Evolutionary conservation across 2,888 invertebrate genomes (phyloP), one percentile per base, ranked within the genome.

Genomic region (Mesochorus sp.): DNA sequence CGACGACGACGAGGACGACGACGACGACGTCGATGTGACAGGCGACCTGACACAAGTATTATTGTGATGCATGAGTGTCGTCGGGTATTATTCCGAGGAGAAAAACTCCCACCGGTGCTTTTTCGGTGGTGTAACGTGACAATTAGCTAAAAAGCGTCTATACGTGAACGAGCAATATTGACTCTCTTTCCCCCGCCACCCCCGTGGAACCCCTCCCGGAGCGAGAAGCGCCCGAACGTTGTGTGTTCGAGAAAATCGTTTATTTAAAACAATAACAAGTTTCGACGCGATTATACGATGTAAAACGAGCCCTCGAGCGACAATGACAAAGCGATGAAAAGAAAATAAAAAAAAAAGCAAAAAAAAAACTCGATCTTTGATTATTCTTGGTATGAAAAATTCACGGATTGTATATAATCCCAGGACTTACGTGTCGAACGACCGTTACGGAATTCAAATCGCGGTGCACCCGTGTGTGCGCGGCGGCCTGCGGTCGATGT

Each of bases 401-500:
- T 28, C 37, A 39, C 10, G 61, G 26, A 66, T 14, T 47, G 49
- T 21, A 61, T 37, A 66, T 57, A 44, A 51, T 57, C 66, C 67
- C 66, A 73, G 62, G 66, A 79, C 76, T 71, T 74, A 79, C 72
- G 76, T 57, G 70, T 21, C 34, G 39, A 66, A 79, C 76, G 81
- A 81, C 81, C 81, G 81, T 81, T 81, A 81, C 81, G 79, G 79
- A 81, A 81, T 81, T 81, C 79, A 76, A 81, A 81, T 76, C 62
- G 79, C 57, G 79, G 67, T 81, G 76, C 79, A 75, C 71, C 74
- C 80, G 80, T 80, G 78, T n/a, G n/a, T n/a, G n/a, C n/a, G n/a
- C n/a, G n/a, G n/a, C n/a, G n/a, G n/a, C n/a, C n/a, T n/a, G n/a
- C n/a, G 75, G 72, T 78, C 72, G 80, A 76, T 72, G 62, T 68